Conservation (phyloP, 2,888 invertebrate genomes). For the Drosophila paracracens region DNA sequence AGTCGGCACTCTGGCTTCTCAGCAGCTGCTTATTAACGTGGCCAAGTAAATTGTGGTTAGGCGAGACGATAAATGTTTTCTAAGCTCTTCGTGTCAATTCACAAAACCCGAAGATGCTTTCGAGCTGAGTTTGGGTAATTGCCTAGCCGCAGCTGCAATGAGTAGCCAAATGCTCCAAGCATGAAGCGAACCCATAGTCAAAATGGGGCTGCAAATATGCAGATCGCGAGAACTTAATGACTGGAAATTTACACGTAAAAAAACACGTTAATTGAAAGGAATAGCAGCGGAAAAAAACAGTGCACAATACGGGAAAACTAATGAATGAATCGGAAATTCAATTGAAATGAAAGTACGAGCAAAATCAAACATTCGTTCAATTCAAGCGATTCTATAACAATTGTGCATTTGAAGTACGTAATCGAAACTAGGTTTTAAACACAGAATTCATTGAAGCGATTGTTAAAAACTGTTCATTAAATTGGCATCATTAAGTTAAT, state of each 20-base stretch:
- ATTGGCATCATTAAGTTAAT: not conserved
- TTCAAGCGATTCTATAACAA: not conserved
- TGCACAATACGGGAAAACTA: not conserved
- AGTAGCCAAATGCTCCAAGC: slow-evolving; percentile 59
- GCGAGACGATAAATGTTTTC: slow-evolving; percentile 55
- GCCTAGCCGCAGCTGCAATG: slow-evolving; percentile 43
- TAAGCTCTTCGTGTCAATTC: slow-evolving; percentile 23
- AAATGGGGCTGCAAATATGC: not conserved
- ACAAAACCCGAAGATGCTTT: slow-evolving; percentile 31
- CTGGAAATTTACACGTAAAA: slow-evolving; percentile 13
- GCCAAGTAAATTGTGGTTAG: slow-evolving; percentile 62
- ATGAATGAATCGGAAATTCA: not conserved
- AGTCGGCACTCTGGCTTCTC: slow-evolving; percentile 28
- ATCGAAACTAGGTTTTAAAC: not conserved
- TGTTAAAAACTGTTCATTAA: not conserved
- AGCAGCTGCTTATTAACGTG: slow-evolving; percentile 69
- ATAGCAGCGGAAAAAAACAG: not conserved
- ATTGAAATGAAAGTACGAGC: not conserved
- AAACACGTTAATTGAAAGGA: not conserved
- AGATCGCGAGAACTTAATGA: slow-evolving; percentile 41
- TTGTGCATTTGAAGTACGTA: not conserved
- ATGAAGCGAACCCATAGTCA: slow-evolving; percentile 8
- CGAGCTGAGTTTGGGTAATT: slow-evolving; percentile 38
- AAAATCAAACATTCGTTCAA: not conserved
- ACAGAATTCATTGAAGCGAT: not conserved